Conservation (phyloP, 2,113 vertebrate species). For the Morone saxatilis region DNA sequence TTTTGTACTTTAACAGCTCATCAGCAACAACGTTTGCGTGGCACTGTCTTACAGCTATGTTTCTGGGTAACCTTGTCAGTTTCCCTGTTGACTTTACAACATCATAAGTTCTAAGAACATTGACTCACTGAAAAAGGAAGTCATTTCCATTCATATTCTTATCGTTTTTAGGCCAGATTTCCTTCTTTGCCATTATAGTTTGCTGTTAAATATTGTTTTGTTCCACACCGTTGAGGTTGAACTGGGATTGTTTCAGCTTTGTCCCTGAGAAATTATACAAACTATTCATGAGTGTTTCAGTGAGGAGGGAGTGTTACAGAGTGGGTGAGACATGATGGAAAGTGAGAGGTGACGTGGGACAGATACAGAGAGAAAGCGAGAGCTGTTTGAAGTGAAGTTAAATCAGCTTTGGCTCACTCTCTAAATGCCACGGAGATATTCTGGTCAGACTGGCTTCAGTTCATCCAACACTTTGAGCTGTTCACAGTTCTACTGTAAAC, state of each 20-base stretch:
- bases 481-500: constrained; percentile 38
- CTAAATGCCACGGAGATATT: constrained; percentile 63
- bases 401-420: constrained; percentile 47
- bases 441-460: constrained; percentile 35
- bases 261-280: background rate
- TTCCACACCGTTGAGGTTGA: background rate
- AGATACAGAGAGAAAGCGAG: constrained; percentile 1
- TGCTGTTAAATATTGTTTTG: background rate
- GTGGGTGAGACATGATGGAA: constrained; percentile 23
- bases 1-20: background rate
- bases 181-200: constrained; percentile 7
- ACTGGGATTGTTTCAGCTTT: constrained; percentile 3
- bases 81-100: background rate
- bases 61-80: constrained; percentile 4
- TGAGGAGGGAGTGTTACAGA: background rate
- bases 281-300: background rate
- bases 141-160: constrained; percentile 4
- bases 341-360: constrained; percentile 23
- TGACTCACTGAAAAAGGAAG: constrained; percentile 23
- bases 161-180: constrained; percentile 18
- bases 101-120: background rate
- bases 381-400: constrained; percentile 30
- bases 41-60: too few species aligned
- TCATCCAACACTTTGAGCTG: constrained; percentile 41
- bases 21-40: background rate